Evolutionary conservation across 2,797 vertebrate genomes (phyloP).

Genomic region (Chiloscyllium punctatum): DNA sequence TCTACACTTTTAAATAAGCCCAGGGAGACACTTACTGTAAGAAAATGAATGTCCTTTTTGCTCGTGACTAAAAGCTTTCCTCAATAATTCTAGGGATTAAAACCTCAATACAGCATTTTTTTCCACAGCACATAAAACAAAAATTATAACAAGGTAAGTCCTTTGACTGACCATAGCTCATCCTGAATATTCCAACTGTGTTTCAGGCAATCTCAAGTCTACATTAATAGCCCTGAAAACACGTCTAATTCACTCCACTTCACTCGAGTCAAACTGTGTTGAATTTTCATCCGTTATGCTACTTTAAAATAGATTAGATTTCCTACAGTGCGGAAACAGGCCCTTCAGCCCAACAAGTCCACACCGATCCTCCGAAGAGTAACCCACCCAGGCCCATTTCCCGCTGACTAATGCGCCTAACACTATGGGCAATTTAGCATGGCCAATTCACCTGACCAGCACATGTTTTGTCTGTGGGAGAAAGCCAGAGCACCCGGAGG

Average conservation of each 20-base stretch:
- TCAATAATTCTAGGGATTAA: neutral
- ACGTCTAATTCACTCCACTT: neutral
- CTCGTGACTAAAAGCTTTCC: neutral
- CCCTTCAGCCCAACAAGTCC: too few species aligned
- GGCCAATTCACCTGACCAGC: too few species aligned
- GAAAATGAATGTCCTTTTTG: neutral
- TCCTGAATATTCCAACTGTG: neutral
- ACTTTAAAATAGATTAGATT: neutral
- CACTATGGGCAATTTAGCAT: too few species aligned
- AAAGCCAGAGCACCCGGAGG: too few species aligned
- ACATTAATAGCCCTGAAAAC: neutral
- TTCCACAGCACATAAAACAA: neutral
- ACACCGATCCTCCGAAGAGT: too few species aligned
- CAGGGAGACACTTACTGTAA: neutral
- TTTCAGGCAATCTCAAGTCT: neutral
- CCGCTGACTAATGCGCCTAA: too few species aligned
- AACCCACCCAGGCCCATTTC: too few species aligned
- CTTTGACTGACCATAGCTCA: neutral
- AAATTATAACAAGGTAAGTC: neutral
- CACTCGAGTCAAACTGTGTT: neutral
- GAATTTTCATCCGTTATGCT: neutral
- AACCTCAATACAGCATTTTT: neutral
- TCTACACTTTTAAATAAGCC: constrained; percentile 6
- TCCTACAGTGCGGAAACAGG: too few species aligned
- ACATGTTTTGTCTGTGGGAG: too few species aligned